phyloP scores from a whole-genome alignment of 2,797 vertebrate genomes.

The Hipposideros larvatus region DNA sequence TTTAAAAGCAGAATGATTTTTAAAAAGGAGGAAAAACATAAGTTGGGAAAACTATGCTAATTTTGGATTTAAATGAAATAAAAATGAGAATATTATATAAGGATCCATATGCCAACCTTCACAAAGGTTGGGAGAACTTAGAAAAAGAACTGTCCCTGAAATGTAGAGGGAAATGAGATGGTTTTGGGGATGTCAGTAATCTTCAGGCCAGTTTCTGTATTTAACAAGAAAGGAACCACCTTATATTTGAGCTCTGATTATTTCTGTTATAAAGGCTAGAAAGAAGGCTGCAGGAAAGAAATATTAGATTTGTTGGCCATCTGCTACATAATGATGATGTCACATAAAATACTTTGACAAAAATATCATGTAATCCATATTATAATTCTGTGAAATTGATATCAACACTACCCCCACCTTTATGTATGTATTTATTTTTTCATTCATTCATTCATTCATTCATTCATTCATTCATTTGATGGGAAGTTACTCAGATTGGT shows the following conservation, averaged over 20 bases:
- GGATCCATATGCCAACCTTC: constrained; percentile 65
- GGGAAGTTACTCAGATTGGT: background rate
- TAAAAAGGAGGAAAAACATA: constrained; percentile 5
- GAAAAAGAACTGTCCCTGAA: background rate
- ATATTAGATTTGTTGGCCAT: background rate
- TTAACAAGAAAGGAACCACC: background rate
- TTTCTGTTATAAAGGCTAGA: background rate
- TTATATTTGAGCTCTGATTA: background rate
- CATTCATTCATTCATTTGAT: no score
- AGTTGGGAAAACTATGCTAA: constrained; percentile 56
- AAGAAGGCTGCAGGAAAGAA: background rate
- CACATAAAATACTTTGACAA: background rate
- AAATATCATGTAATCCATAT: background rate
- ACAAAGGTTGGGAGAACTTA: background rate
- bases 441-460: no score
- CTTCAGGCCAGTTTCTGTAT: background rate
- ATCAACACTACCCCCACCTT: background rate
- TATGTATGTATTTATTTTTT: no score
- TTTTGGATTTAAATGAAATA: constrained; percentile 67
- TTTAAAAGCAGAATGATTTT: constrained; percentile 59
- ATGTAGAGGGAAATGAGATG: background rate
- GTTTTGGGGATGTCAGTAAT: background rate
- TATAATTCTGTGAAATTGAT: background rate
- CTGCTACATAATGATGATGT: background rate
- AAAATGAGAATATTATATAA: constrained; percentile 75